Percentiles rank a stretch among this genome's conserved stretches.
phyloP scores from a whole-genome alignment of 2,797 vertebrate species.

The Orestias chungarensis region DNA sequence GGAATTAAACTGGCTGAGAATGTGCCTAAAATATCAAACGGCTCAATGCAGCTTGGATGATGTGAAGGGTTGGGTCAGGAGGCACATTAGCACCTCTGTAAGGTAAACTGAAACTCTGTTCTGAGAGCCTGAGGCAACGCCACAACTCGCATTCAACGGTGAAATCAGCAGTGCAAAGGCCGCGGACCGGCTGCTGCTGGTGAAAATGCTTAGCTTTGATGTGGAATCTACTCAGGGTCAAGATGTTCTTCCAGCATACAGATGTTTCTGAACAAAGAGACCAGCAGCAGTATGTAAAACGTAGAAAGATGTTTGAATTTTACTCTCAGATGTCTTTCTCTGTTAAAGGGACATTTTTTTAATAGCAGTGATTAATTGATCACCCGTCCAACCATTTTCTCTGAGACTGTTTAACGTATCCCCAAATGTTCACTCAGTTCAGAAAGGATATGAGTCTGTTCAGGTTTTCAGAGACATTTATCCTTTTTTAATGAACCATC shows the following conservation, averaged over 20 bases:
- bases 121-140: conserved; percentile 33
- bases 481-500: not conserved
- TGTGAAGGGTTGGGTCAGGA: not conserved
- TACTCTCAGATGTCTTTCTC: not conserved
- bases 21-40: conserved; percentile 57
- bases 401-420: not conserved
- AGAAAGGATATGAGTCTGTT: not conserved
- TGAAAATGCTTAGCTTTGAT: conserved; percentile 15
- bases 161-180: conserved; percentile 27
- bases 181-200: conserved; percentile 13
- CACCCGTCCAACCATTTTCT: not conserved
- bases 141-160: conserved; percentile 1
- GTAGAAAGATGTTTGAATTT: conserved; percentile 1
- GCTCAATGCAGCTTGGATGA: conserved; percentile 18
- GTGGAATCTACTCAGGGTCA: conserved; percentile 11
- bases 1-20: conserved; percentile 57
- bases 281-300: not conserved
- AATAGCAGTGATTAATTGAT: not conserved
- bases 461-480: not conserved
- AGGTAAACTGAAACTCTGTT: conserved; percentile 41
- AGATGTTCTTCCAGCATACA: conserved; percentile 11
- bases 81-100: conserved; percentile 10
- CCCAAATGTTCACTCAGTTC: not conserved
- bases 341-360: not conserved
- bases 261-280: not conserved